phyloP scores from a whole-genome alignment of 2,797 vertebrate species.

The Micropoecilia bifurca region DNA sequence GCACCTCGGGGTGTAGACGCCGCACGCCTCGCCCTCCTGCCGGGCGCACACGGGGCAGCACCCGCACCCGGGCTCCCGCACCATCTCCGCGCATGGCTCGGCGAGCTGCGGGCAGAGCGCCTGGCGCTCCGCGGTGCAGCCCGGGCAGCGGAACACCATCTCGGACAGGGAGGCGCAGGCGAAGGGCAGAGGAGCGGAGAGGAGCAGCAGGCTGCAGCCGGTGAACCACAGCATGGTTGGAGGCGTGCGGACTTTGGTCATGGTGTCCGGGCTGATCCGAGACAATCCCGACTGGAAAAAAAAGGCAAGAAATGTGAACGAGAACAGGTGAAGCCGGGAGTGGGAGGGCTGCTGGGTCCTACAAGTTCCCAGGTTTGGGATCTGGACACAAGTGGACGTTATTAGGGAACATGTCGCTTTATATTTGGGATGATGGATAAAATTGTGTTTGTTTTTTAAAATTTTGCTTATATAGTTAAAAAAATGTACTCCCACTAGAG shows the following conservation, averaged over 20 bases:
- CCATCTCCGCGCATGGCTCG: slow-evolving; percentile 88
- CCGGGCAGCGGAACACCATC: slow-evolving; percentile 89
- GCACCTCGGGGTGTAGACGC: slow-evolving; percentile 94
- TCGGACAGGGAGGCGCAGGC: slow-evolving; percentile 81
- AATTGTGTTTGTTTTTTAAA: not conserved
- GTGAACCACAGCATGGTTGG: slow-evolving; percentile 70
- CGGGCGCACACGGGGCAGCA: slow-evolving; percentile 95
- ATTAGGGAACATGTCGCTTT: not conserved
- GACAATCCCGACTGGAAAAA: slow-evolving; percentile 62
- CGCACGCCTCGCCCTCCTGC: slow-evolving; percentile 89
- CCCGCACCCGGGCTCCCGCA: slow-evolving; percentile 94
- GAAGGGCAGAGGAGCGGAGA: slow-evolving; percentile 74
- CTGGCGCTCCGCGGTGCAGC: slow-evolving; percentile 87
- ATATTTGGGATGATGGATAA: not conserved
- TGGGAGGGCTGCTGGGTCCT: slow-evolving; percentile 79
- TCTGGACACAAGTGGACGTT: slow-evolving; percentile 37
- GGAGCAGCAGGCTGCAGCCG: slow-evolving; percentile 75
- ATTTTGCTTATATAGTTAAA: not conserved
- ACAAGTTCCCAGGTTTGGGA: slow-evolving; percentile 72
- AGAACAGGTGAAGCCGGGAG: slow-evolving; percentile 80
- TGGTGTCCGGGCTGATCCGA: slow-evolving; percentile 52
- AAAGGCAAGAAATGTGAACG: slow-evolving; percentile 59
- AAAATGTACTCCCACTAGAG: not conserved
- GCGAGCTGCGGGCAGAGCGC: slow-evolving; percentile 82
- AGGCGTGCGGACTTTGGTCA: slow-evolving; percentile 50